These are phyloP conservation scores for Alligator sinensis DNA, from an alignment of 2,113 vertebrate genomes.

Conservation along the genomic window DNA sequence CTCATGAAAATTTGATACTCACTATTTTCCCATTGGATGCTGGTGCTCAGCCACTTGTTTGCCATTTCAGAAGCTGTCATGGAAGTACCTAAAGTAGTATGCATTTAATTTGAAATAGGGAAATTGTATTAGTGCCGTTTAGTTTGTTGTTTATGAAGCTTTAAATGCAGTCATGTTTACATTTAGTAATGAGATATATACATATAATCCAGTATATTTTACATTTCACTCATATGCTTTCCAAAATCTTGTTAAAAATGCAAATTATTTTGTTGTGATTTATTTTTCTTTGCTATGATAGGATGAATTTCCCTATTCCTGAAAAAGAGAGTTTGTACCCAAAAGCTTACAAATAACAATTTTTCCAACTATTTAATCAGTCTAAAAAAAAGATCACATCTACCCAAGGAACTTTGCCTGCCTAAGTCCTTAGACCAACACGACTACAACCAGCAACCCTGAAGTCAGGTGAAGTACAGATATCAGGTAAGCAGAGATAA, in stretches of 20 bases:
- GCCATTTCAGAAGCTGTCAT: not conserved
- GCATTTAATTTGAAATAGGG: not conserved
- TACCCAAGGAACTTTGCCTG: no score
- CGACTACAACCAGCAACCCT: no score
- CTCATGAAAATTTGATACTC: not conserved
- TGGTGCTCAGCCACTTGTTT: not conserved
- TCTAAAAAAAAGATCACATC: no score
- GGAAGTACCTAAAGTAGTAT: not conserved
- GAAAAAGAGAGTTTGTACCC: no score
- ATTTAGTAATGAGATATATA: not conserved
- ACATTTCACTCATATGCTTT: not conserved
- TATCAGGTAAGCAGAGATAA: not conserved
- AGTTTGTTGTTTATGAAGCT: not conserved
- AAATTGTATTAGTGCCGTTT: not conserved
- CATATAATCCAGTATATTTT: not conserved
- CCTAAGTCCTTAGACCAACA: no score
- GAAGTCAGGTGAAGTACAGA: not conserved
- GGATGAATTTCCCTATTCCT: no score
- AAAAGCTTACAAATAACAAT: no score
- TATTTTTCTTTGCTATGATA: no score
- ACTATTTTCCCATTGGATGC: not conserved
- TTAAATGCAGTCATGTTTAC: not conserved
- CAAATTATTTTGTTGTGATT: not conserved
- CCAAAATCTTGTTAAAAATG: not conserved
- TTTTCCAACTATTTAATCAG: no score